A percentile compares a stretch with the other conserved stretches of the same genome.
Conservation (phyloP, 2,888 invertebrate genomes). For the Limnephilus auricula region DNA sequence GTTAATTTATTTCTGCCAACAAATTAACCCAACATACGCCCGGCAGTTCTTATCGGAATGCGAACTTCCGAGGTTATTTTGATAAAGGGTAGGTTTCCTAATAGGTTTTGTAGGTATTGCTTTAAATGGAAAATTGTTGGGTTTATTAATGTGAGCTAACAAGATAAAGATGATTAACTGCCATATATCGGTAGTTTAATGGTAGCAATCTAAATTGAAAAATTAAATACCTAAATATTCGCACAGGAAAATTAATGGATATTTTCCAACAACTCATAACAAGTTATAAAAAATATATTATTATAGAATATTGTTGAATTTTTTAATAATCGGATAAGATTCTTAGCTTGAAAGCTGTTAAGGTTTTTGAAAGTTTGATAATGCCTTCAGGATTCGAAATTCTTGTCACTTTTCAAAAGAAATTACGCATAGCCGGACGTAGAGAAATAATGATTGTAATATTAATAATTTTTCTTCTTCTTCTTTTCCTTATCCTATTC, state of each 20-base stretch:
- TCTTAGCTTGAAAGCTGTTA: not conserved
- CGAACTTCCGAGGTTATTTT: not conserved
- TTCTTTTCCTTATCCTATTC: too few species aligned
- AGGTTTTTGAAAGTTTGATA: too few species aligned
- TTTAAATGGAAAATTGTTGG: not conserved
- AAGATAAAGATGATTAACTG: not conserved
- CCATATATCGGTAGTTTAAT: not conserved
- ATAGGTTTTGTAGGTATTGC: slow-evolving; percentile 4
- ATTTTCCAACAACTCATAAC: too few species aligned
- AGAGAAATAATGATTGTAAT: too few species aligned
- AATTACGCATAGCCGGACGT: too few species aligned
- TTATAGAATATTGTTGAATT: not conserved
- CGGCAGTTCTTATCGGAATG: not conserved
- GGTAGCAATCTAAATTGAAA: not conserved
- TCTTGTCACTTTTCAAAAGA: not conserved
- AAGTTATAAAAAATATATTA: not conserved
- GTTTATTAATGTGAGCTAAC: not conserved
- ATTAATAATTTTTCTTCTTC: too few species aligned
- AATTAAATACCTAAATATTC: not conserved
- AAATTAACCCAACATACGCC: not conserved
- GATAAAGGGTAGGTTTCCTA: slow-evolving; percentile 12
- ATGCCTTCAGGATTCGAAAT: not conserved
- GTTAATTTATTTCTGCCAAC: not conserved
- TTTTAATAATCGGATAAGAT: not conserved
- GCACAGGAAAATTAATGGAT: too few species aligned